Evolutionary conservation across 2,113 vertebrate species (phyloP), one percentile per base, ranked within the genome.

Genomic region (Irena cyanogastra): DNA sequence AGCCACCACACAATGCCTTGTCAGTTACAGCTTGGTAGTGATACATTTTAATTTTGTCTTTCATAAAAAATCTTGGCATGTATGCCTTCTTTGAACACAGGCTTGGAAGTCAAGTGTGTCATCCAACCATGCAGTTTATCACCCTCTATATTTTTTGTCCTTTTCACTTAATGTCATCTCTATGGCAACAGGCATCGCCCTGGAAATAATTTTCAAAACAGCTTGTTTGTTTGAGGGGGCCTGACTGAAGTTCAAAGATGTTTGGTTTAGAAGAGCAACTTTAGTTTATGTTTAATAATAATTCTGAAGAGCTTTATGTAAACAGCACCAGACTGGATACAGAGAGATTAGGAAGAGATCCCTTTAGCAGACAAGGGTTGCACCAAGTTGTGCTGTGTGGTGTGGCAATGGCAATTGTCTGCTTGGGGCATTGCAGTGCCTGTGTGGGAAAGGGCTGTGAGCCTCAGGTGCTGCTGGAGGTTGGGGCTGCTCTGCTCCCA

Each of bases 31-130:
- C 97, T 97, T 95, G 97, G 96, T 96, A 97, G 98, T 75, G 98
- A 99, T 98, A 99, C 97, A 98, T 98, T 98, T 98, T 98, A 98
- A 99, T 98, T 98, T 98, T 96, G 97, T 97, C 97, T 98, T 99
- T 98, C 98, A 98, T 98, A 98, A 97, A 97, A 97, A 98, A 97
- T 96, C 97, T 98, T 98, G 98, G 98, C 97, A 95, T 97, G 96
- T 94, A 53, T 92, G 94, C 97, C 97, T 98, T 97, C 92, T 98
- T 97, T 97, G 97, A 98, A 98, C 98, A 97, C 97, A 98, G 97
- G 97, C 97, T 98, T 98, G 97, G 97, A 98, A 98, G 98, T 98
- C 97, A 98, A 98, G 98, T 97, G 95, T 98, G 98, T 98, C 98
- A 98, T 98, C 98, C 97, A 98, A 98, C 97, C 95, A 95, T 89